These are phyloP conservation scores for Crambe crambe DNA, from an alignment of 37 sponge, comb jelly and placozoan genomes.

Conservation along the genomic window DNA sequence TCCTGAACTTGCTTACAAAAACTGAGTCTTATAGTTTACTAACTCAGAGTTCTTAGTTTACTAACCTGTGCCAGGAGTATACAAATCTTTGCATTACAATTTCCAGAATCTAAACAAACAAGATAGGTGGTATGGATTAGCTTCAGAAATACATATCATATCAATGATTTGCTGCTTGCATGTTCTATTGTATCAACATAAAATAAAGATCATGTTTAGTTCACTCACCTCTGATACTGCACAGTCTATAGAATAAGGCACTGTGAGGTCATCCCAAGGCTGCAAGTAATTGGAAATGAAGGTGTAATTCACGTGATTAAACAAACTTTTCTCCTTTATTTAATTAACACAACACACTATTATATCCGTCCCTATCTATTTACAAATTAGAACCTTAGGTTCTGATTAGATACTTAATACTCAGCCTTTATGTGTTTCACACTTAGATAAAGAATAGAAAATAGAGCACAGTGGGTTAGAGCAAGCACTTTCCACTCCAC, in stretches of 20 bases:
- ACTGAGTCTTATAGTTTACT: neutral
- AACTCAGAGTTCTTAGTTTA: neutral
- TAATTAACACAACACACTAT: too few species aligned
- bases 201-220: neutral
- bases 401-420: too few species aligned
- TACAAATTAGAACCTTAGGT: too few species aligned
- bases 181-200: too few species aligned
- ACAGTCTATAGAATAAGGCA: neutral
- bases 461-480: too few species aligned
- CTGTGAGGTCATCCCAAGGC: neutral
- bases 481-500: too few species aligned
- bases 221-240: neutral
- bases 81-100: conserved; percentile 57
- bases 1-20: neutral
- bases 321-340: too few species aligned
- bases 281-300: neutral
- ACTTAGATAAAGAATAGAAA: too few species aligned
- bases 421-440: too few species aligned
- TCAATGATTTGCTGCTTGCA: too few species aligned
- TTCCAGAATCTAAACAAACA: conserved; percentile 50
- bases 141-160: too few species aligned
- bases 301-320: neutral
- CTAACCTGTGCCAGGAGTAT: conserved; percentile 64
- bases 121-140: neutral
- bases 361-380: too few species aligned